Conservation (phyloP, 2,797 vertebrate species). For the Tinamus major region DNA sequence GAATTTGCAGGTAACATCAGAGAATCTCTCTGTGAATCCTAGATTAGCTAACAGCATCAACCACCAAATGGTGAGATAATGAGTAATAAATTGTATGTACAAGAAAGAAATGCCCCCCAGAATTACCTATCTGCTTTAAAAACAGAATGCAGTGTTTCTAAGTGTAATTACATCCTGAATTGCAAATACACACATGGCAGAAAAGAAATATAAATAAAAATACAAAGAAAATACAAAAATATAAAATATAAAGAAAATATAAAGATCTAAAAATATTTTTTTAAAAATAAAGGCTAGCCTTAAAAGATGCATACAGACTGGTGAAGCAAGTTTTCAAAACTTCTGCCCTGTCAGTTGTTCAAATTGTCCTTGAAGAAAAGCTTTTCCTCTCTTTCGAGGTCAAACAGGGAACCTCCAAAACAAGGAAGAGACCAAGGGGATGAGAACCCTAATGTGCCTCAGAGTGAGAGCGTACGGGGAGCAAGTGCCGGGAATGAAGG, state of each 20-base stretch:
- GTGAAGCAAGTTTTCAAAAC: background rate
- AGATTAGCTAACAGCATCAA: background rate
- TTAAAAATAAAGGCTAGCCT: background rate
- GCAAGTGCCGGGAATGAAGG: background rate
- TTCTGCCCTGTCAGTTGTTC: background rate
- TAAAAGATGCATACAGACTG: background rate
- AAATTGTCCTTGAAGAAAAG: too few relatives aligned
- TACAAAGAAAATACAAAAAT: too few relatives aligned
- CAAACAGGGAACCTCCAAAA: background rate
- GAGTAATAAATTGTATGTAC: background rate
- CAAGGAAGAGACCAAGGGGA: background rate
- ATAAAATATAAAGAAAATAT: too few relatives aligned
- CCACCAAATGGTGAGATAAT: background rate
- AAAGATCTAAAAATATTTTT: too few relatives aligned
- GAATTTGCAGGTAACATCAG: background rate
- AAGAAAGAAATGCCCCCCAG: background rate
- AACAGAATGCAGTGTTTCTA: background rate
- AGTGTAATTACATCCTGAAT: background rate
- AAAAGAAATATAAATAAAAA: background rate
- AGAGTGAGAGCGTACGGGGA: background rate
- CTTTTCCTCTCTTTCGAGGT: background rate
- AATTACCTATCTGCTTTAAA: background rate
- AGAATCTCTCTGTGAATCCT: background rate
- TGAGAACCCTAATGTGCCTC: background rate
- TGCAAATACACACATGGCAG: background rate